phyloP scores from a whole-genome alignment of 2,888 invertebrate species.

The Spisula solida region DNA sequence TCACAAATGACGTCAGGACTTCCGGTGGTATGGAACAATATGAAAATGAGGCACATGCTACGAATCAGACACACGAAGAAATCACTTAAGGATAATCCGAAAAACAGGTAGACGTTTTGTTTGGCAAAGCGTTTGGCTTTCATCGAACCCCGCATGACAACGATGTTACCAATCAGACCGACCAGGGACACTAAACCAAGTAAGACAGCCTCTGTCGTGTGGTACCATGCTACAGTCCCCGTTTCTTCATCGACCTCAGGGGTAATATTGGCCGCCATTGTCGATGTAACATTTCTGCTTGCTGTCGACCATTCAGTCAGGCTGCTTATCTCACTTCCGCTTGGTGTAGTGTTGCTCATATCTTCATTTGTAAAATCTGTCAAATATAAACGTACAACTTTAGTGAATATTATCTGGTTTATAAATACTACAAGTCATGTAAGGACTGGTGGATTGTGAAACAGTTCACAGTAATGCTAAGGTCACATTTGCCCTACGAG shows the following conservation, averaged over 20 bases:
- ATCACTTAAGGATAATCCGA: conserved; percentile 59
- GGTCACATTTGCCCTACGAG: too few relatives aligned
- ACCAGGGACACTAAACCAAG: conserved; percentile 30
- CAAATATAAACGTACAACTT: neutral
- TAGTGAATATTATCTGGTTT: too few relatives aligned
- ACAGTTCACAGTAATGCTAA: too few relatives aligned
- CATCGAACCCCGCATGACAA: conserved; percentile 53
- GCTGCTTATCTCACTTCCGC: neutral
- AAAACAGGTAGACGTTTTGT: conserved; percentile 64
- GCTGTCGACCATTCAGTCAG: neutral
- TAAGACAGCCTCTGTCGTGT: conserved; percentile 44
- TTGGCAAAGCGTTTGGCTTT: conserved; percentile 56
- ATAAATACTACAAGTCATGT: too few relatives aligned
- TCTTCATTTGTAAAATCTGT: neutral
- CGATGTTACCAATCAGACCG: conserved; percentile 54
- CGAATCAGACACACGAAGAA: conserved; percentile 50
- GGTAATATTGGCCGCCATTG: neutral
- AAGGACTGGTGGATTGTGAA: too few relatives aligned
- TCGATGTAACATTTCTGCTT: neutral
- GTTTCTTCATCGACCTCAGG: neutral
- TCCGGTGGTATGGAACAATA: conserved; percentile 37
- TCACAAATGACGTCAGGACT: conserved; percentile 41
- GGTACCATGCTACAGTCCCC: conserved; percentile 33
- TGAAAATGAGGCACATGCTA: conserved; percentile 50
- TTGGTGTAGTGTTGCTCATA: neutral